phyloP scores from a whole-genome alignment of 2,888 invertebrate genomes.

The Luperina nickerlii region DNA sequence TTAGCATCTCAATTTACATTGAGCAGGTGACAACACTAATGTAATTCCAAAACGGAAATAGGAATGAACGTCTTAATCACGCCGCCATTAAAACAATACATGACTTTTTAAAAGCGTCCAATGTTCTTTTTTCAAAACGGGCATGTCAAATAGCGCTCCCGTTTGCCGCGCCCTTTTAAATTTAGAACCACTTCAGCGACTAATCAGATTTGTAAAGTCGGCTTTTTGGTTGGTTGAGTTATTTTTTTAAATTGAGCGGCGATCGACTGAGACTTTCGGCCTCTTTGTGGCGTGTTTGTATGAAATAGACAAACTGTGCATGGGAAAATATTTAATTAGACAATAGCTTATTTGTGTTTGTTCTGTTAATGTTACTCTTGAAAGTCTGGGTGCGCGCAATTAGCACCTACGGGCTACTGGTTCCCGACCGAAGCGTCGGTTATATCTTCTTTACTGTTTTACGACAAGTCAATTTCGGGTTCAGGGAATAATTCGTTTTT shows the following conservation, averaged over 20 bases:
- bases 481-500: slow-evolving; percentile 74
- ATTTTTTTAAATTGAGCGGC: slow-evolving; percentile 77
- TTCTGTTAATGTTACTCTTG: slow-evolving; percentile 89
- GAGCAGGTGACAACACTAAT: slow-evolving; percentile 53
- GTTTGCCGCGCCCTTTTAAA: slow-evolving; percentile 84
- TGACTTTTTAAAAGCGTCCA: slow-evolving; percentile 82
- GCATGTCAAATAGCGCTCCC: slow-evolving; percentile 83
- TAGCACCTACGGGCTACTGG: slow-evolving; percentile 86
- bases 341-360: slow-evolving; percentile 90
- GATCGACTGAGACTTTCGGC: slow-evolving; percentile 76
- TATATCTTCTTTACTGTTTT: slow-evolving; percentile 77
- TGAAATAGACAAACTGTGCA: slow-evolving; percentile 79
- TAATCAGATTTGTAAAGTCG: slow-evolving; percentile 89
- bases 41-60: slow-evolving; percentile 67
- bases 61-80: slow-evolving; percentile 82
- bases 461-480: slow-evolving; percentile 84
- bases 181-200: slow-evolving; percentile 88
- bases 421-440: slow-evolving; percentile 71
- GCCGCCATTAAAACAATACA: slow-evolving; percentile 81
- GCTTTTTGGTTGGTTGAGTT: slow-evolving; percentile 75
- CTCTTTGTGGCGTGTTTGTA: slow-evolving; percentile 81
- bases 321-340: slow-evolving; percentile 90
- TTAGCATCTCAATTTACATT: slow-evolving; percentile 50
- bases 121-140: slow-evolving; percentile 73
- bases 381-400: slow-evolving; percentile 82